Conservation (phyloP, 2,888 invertebrate genomes). For the Pomacea canaliculata region DNA sequence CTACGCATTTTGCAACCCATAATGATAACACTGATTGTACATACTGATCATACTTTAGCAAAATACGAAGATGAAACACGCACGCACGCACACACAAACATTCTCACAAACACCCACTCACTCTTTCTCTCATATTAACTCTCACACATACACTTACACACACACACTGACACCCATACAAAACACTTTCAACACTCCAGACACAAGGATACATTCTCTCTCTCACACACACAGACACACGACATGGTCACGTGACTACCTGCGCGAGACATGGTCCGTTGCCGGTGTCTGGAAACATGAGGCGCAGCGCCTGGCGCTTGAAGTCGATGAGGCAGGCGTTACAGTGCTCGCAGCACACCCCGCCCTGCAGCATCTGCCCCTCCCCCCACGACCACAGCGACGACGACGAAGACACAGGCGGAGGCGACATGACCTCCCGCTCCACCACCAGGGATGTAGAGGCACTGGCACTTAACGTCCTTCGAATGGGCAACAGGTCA, state of each 20-base stretch:
- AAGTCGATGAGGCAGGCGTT: slow-evolving; percentile 59
- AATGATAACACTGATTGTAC: no score
- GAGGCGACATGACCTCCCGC: slow-evolving; percentile 27
- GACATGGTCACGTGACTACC: slow-evolving; percentile 13
- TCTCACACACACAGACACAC: no score
- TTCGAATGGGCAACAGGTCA: slow-evolving; percentile 27
- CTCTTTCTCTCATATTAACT: no score
- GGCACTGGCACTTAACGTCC: slow-evolving; percentile 13
- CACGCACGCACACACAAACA: no score
- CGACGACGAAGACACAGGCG: slow-evolving; percentile 13
- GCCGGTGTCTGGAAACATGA: slow-evolving; percentile 53
- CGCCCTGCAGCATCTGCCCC: slow-evolving; percentile 36
- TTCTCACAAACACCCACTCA: no score
- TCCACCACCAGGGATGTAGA: slow-evolving; percentile 4
- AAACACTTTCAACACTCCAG: slow-evolving; percentile 4
- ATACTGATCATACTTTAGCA: no score
- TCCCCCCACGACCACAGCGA: slow-evolving; percentile 20
- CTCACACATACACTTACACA: no score
- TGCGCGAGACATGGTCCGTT: slow-evolving; percentile 27
- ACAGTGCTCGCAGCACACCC: slow-evolving; percentile 60
- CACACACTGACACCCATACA: neutral
- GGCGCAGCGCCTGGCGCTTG: slow-evolving; percentile 56
- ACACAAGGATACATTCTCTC: no score
- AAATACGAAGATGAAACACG: no score
- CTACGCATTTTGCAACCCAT: no score